phyloP scores from a whole-genome alignment of 1,140 invertebrate genomes.

The Papilio polyxenes region DNA sequence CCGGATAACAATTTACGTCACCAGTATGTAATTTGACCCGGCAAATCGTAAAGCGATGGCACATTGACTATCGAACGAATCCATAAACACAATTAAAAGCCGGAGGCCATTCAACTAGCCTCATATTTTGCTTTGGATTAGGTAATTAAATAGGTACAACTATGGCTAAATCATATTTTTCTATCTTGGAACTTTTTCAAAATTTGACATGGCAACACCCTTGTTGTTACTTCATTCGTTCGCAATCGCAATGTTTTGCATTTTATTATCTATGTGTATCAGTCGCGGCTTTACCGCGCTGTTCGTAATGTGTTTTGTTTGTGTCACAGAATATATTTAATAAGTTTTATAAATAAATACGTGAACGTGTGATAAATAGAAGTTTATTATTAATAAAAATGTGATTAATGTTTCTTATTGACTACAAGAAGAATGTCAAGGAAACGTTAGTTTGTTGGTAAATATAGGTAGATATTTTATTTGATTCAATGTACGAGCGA shows the following conservation, averaged over 20 bases:
- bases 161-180: no score
- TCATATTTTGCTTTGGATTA: no score
- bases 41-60: no score
- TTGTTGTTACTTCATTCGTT: no score
- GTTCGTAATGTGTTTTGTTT: background rate
- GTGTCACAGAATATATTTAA: background rate
- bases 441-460: conserved; percentile 3
- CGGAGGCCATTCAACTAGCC: no score
- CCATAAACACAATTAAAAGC: no score
- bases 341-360: background rate
- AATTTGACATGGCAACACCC: background rate
- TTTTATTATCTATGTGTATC: background rate
- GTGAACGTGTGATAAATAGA: background rate
- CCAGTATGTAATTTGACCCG: no score
- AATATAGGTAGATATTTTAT: background rate
- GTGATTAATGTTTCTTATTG: background rate
- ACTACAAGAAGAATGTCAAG: background rate
- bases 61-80: no score
- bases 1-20: no score
- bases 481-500: background rate
- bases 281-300: background rate
- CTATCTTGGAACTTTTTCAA: background rate
- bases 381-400: background rate
- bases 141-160: no score
- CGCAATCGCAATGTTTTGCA: background rate